phyloP scores from a whole-genome alignment of 2,888 invertebrate species.

The Leptothorax acervorum region DNA sequence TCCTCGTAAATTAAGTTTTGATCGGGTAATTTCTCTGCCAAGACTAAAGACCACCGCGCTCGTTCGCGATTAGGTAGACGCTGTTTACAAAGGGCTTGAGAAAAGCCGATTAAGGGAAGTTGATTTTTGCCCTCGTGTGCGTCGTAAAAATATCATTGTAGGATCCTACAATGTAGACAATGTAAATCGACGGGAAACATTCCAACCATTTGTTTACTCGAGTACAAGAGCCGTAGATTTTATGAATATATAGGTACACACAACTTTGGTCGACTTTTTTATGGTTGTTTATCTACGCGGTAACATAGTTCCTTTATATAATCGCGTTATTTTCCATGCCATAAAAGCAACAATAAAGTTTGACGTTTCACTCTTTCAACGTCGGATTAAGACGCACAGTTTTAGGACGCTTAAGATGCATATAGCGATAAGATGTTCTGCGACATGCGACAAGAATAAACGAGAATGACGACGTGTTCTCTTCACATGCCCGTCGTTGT shows the following conservation, averaged over 20 bases:
- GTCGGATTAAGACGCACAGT: not conserved
- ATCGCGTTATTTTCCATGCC: not conserved
- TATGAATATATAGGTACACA: not conserved
- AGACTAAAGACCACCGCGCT: slow-evolving; percentile 22
- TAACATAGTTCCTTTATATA: not conserved
- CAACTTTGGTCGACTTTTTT: not conserved
- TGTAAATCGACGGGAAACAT: slow-evolving; percentile 40
- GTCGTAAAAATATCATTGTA: slow-evolving; percentile 33
- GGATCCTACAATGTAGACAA: slow-evolving; percentile 24
- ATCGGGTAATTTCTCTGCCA: slow-evolving; percentile 14
- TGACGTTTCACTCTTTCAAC: not conserved
- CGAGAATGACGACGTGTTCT: not conserved
- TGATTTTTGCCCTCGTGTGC: slow-evolving; percentile 37
- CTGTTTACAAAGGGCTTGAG: slow-evolving; percentile 35
- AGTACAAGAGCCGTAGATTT: not conserved
- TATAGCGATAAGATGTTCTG: not conserved
- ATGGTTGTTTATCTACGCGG: not conserved
- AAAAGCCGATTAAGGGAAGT: slow-evolving; percentile 46
- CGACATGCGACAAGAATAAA: not conserved
- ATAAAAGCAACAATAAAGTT: not conserved
- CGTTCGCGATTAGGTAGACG: slow-evolving; percentile 13
- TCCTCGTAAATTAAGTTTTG: not conserved
- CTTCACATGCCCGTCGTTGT: not conserved
- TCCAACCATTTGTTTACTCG: slow-evolving; percentile 3
- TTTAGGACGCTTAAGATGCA: not conserved